phyloP scores from a whole-genome alignment of 2,113 vertebrate genomes.

The Hipposideros armiger region DNA sequence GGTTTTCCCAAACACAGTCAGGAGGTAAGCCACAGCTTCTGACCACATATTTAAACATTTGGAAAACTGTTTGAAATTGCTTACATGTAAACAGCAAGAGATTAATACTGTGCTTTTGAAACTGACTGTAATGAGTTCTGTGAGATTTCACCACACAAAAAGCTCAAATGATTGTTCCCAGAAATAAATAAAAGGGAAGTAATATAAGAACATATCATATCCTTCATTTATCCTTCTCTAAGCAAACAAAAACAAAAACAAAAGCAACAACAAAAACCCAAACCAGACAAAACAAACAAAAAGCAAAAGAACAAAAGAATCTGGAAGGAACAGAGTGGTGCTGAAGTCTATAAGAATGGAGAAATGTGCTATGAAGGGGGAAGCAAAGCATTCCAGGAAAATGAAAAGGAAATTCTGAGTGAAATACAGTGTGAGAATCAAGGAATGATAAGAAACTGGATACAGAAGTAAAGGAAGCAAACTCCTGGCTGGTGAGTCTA shows the following conservation, averaged over 20 bases:
- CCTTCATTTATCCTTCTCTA: constrained; percentile 11
- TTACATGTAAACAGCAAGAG: constrained; percentile 65
- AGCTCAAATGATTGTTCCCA: constrained; percentile 41
- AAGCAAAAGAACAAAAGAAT: background rate
- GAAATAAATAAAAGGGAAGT: constrained; percentile 53
- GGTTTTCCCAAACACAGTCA: constrained; percentile 82
- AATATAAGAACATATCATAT: background rate
- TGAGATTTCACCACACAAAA: constrained; percentile 57
- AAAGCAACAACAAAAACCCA: background rate
- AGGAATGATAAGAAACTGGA: background rate
- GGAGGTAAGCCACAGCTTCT: constrained; percentile 84
- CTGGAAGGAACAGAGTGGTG: background rate
- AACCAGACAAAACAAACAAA: constrained; percentile 3
- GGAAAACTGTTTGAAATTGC: constrained; percentile 56
- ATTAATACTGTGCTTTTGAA: constrained; percentile 61
- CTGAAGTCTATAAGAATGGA: background rate
- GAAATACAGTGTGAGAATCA: background rate
- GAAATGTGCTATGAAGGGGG: background rate
- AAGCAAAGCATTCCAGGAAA: background rate
- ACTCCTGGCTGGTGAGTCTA: background rate
- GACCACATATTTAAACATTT: constrained; percentile 69
- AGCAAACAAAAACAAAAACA: background rate
- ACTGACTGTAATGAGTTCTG: constrained; percentile 61
- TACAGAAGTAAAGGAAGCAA: background rate
- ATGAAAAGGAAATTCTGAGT: background rate